Percentiles rank a stretch among this genome's conserved stretches.
Evolutionary conservation across 2,888 invertebrate genomes (phyloP).

Genomic region (Cheilosia soror): DNA sequence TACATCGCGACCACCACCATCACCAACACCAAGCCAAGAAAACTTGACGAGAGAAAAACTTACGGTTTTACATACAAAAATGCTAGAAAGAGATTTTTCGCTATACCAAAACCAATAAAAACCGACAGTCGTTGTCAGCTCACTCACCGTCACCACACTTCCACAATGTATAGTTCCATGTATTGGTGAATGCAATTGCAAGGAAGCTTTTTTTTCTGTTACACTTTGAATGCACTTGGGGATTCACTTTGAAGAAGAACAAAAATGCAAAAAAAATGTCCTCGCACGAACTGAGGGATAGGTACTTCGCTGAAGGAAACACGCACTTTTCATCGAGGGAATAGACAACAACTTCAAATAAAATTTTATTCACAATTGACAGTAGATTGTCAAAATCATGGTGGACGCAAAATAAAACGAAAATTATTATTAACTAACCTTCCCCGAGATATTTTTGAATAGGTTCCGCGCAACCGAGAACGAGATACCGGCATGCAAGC

Average conservation of each 20-base stretch:
- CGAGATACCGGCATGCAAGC: conserved; percentile 60
- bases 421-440: conserved; percentile 33
- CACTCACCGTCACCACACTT: conserved; percentile 35
- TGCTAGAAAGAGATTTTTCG: conserved; percentile 47
- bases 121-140: neutral
- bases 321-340: conserved; percentile 2
- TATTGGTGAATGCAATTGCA: conserved; percentile 40
- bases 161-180: conserved; percentile 5
- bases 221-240: conserved; percentile 53
- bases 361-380: conserved; percentile 5
- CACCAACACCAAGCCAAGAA: conserved; percentile 33
- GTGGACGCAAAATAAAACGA: neutral
- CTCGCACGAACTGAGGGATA: neutral
- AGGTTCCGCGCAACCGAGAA: conserved; percentile 41
- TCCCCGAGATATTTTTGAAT: conserved; percentile 47
- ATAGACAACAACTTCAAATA: neutral
- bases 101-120: conserved; percentile 9
- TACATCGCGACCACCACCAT: conserved; percentile 2
- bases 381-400: neutral
- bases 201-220: conserved; percentile 55
- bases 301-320: neutral
- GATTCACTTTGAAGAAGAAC: conserved; percentile 18
- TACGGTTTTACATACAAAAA: conserved; percentile 18
- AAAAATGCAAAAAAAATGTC: neutral
- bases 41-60: conserved; percentile 67